Conservation (phyloP, 1,140 invertebrate genomes). For the Scaptomyza pallida region DNA sequence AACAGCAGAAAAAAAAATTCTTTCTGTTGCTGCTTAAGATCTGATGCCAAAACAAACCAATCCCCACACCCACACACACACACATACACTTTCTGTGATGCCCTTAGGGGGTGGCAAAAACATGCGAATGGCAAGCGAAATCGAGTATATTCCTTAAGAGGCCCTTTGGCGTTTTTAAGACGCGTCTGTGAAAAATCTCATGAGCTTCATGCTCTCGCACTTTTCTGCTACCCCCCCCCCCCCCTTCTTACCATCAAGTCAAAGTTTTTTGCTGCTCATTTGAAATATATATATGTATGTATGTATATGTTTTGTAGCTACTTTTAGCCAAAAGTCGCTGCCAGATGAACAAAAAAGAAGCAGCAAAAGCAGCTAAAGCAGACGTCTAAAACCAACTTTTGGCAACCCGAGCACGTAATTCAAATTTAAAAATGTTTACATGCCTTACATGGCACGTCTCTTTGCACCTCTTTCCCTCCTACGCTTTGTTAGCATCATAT, state of each 20-base stretch:
- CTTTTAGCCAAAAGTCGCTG: constrained; percentile 23
- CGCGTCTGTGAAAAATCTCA: constrained; percentile 32
- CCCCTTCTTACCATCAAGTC: not conserved
- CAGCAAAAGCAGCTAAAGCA: not conserved
- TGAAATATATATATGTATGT: constrained; percentile 28
- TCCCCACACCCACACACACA: too few species aligned
- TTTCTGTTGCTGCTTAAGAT: constrained; percentile 35
- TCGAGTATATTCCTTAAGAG: constrained; percentile 44
- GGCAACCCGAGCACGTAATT: constrained; percentile 68
- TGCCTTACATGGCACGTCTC: constrained; percentile 53
- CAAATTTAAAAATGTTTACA: constrained; percentile 79
- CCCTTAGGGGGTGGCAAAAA: not conserved
- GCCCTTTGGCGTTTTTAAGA: constrained; percentile 28
- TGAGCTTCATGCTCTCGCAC: constrained; percentile 14
- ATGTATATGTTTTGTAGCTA: constrained; percentile 17
- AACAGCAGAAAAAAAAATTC: too few species aligned
- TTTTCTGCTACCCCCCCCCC: not conserved
- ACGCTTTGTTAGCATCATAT: constrained; percentile 44
- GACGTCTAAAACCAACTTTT: constrained; percentile 26
- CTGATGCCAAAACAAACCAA: not conserved
- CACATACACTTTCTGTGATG: too few species aligned
- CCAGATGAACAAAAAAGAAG: too few species aligned
- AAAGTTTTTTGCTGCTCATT: constrained; percentile 14
- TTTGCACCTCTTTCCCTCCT: not conserved
- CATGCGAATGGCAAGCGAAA: constrained; percentile 5